Conservation (phyloP, 1,140 invertebrate genomes). For the Ostrea edulis region DNA sequence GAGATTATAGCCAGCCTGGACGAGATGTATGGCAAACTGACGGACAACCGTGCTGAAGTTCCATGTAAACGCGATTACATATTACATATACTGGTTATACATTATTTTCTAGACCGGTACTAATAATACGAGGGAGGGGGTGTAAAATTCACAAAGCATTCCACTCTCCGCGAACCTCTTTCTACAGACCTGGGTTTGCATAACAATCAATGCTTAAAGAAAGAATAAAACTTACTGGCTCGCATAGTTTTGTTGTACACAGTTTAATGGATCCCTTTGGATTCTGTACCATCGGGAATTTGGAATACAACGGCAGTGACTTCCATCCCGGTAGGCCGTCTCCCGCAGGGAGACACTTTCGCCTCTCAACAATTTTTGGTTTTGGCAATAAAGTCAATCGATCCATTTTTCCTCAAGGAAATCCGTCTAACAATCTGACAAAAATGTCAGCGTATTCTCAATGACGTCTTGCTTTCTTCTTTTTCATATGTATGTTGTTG, state of each 20-base stretch:
- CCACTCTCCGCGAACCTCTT: no score
- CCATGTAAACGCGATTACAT: no score
- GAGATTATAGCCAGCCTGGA: no score
- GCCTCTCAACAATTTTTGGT: constrained; percentile 47
- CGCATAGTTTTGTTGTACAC: constrained; percentile 65
- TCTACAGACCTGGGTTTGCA: constrained; percentile 53
- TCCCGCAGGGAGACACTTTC: constrained; percentile 57
- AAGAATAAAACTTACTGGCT: constrained; percentile 47
- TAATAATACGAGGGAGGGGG: no score
- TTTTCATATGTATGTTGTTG: background rate
- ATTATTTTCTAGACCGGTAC: no score
- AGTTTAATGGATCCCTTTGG: constrained; percentile 61
- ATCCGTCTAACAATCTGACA: background rate
- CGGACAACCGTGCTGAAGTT: no score
- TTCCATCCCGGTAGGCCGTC: constrained; percentile 65
- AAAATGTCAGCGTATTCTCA: background rate
- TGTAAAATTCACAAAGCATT: no score
- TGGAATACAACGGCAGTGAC: constrained; percentile 61
- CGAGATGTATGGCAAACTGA: no score
- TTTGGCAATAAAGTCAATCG: constrained; percentile 32
- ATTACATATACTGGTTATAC: no score
- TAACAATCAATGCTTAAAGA: background rate
- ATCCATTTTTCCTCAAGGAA: constrained; percentile 23
- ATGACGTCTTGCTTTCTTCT: background rate
- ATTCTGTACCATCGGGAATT: constrained; percentile 64